Percentiles rank a stretch among this genome's conserved stretches.
These are phyloP conservation scores for Dynastes hyllus DNA, from an alignment of 2,888 invertebrate species.

Conservation along the genomic window DNA sequence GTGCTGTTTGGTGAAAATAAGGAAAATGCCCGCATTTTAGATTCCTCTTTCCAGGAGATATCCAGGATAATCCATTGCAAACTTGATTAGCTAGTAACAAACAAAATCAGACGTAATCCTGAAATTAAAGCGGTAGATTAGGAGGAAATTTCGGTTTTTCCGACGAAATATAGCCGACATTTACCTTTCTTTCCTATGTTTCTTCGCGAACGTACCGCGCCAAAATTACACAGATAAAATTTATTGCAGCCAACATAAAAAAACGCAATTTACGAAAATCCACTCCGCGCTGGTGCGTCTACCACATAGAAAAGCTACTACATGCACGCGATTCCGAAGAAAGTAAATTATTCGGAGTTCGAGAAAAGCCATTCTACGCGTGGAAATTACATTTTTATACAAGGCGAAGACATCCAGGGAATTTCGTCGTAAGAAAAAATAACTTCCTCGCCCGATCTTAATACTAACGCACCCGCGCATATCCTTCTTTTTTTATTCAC, in stretches of 20 bases:
- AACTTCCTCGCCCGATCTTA: slow-evolving; percentile 16
- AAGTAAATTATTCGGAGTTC: slow-evolving; percentile 31
- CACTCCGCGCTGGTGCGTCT: background rate
- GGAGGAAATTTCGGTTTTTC: too few relatives aligned
- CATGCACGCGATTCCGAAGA: slow-evolving; percentile 13
- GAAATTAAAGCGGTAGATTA: too few relatives aligned
- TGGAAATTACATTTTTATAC: slow-evolving; percentile 43
- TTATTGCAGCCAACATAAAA: slow-evolving; percentile 11
- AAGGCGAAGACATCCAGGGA: slow-evolving; percentile 25
- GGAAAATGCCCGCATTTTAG: too few relatives aligned
- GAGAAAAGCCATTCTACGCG: slow-evolving; percentile 26
- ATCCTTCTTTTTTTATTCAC: background rate
- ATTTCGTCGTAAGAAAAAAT: background rate
- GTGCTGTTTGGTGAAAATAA: too few relatives aligned
- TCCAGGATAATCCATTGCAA: too few relatives aligned
- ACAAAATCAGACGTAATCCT: too few relatives aligned
- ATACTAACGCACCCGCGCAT: slow-evolving; percentile 4
- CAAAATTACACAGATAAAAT: slow-evolving; percentile 11
- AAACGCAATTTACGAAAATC: slow-evolving; percentile 21
- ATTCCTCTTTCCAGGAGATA: too few relatives aligned
- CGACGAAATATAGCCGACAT: background rate
- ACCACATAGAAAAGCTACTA: slow-evolving; percentile 16
- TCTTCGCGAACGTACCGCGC: background rate
- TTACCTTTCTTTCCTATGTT: background rate
- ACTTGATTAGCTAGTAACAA: too few relatives aligned